Evolutionary conservation across 2,888 invertebrate genomes (phyloP).

Genomic region (Sphaerophoria taeniata): DNA sequence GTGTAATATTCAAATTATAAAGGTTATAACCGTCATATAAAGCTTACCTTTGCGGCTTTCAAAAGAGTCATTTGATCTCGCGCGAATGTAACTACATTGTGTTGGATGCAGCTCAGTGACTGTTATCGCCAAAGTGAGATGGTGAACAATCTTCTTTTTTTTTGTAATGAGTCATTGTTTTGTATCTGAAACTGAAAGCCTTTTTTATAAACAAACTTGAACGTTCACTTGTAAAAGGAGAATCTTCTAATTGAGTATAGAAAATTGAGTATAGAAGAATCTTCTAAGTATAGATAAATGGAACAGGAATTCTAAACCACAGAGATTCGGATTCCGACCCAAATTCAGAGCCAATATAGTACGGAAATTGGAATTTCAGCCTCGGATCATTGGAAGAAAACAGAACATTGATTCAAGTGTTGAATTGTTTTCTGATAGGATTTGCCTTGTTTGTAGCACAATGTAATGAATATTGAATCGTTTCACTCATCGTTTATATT

Average conservation of each 20-base stretch:
- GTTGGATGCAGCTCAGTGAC: background rate
- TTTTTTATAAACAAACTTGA: too few species aligned
- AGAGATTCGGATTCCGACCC: background rate
- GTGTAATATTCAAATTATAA: background rate
- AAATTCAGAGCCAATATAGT: conserved; percentile 9
- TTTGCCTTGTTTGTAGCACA: too few species aligned
- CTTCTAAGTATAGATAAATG: too few species aligned
- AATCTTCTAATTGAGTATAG: too few species aligned
- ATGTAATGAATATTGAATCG: too few species aligned
- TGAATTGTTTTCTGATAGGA: too few species aligned
- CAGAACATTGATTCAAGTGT: background rate
- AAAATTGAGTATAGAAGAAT: too few species aligned
- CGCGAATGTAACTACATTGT: background rate
- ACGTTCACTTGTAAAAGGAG: background rate
- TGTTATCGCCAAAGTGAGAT: background rate
- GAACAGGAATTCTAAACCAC: too few species aligned
- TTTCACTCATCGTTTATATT: too few species aligned
- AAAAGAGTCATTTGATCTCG: background rate
- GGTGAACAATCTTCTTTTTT: background rate
- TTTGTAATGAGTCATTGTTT: too few species aligned
- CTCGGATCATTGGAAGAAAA: conserved; percentile 39
- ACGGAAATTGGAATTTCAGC: conserved; percentile 52
- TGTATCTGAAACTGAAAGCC: too few species aligned
- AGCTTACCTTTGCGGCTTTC: background rate
- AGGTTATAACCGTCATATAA: background rate